Base-by-base conservation (phyloP, 2,113 vertebrate species). In the Podiceps cristatus region DNA sequence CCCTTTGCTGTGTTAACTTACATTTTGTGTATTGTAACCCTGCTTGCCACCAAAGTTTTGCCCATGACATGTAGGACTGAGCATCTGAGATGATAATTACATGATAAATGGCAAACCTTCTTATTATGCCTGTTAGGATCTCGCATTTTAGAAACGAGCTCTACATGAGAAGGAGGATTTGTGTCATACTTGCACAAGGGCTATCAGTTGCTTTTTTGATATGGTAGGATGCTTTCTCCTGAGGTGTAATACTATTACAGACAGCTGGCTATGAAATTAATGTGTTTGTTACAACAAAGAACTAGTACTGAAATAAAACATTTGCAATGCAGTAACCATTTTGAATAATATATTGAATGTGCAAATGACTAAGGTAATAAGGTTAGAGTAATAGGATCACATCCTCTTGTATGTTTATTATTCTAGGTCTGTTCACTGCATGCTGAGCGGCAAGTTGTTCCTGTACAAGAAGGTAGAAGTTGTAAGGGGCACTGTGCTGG, bases 81-180 rank as follows among this genome's bases (percentile, higher is more conserved):
- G 75, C 7, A 52, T 86, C 76, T 73, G 79, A 95, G 87, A 58
- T 67, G 9, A 71, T 85, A 81, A 82, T 95, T 93, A 53, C 42
- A 55, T 87, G 50, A 77, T 89, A 97, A 95, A 86, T 67, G 74
- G 25, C 37, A 96, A 96, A 86, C 42, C 14, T 27, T 94, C 42
- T 82, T n/a, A 58, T 94, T 81, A 81, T 66, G 35, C 42, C 80
- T 68, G 42, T 59, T 95, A 78, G 35, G 12, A 37, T 68, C 50
- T 77, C 18, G 11, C 49, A 28, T 90, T 92, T 92, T 91, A 82
- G 93, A 93, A 84, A 88, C 11, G 18, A 89, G 13, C n/a, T 90
- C 58, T 93, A 35, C 27, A 50, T 90, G 27, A 81, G 60, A 88
- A 76, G 80, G 66, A 85, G 82, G 74, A 81, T 58, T 44, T 89